phyloP scores from a whole-genome alignment of 2,888 invertebrate genomes.

The Bugulina stolonifera region DNA sequence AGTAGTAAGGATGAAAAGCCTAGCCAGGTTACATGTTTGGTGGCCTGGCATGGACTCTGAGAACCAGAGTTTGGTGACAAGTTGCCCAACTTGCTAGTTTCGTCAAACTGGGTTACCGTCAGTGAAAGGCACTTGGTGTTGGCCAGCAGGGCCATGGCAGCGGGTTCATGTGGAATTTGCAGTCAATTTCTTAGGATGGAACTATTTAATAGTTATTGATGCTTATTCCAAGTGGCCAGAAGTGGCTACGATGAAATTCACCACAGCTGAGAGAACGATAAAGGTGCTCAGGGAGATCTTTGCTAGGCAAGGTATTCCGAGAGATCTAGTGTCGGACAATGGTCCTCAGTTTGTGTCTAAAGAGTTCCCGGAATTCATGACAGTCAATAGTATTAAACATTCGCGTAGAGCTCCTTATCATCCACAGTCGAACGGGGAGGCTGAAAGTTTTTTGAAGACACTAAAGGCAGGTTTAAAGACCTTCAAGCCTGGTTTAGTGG shows the following conservation, averaged over 20 bases:
- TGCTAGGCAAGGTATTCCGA: background rate
- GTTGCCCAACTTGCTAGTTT: background rate
- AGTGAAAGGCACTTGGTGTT: background rate
- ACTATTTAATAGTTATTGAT: background rate
- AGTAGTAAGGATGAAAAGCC: background rate
- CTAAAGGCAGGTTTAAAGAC: background rate
- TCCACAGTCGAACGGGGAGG: background rate
- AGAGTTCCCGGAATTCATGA: slow-evolving; percentile 1
- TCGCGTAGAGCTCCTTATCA: background rate
- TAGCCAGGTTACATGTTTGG: background rate
- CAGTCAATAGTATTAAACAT: background rate
- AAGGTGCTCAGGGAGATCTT: background rate
- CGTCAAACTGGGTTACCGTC: background rate
- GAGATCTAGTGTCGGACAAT: slow-evolving; percentile 7
- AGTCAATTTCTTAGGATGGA: background rate
- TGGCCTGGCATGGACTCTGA: slow-evolving; percentile 5
- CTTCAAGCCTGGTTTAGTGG: too few species aligned
- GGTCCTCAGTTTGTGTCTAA: background rate
- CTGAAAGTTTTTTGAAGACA: background rate
- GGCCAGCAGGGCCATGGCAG: background rate
- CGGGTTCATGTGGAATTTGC: slow-evolving; percentile 7
- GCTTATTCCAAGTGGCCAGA: slow-evolving; percentile 21
- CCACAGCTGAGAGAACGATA: background rate
- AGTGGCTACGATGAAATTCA: background rate
- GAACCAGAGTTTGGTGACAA: background rate